These are phyloP conservation scores for zebrafish (Danio rerio) DNA, from an alignment of 2,113 vertebrate genomes.

Conservation along the genomic window DNA sequence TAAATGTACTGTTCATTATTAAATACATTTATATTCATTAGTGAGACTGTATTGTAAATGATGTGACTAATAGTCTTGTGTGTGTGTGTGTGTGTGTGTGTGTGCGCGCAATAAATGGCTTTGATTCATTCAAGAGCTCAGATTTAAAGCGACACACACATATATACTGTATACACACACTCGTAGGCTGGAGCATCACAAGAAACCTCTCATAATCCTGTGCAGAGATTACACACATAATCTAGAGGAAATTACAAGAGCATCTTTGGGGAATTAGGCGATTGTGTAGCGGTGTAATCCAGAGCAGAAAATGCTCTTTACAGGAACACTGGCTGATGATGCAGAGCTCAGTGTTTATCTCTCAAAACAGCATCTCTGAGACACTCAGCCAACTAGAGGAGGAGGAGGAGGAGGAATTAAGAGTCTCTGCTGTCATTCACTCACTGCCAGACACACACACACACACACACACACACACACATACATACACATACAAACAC, in stretches of 20 bases:
- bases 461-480: too few species aligned
- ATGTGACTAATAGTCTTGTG: too few species aligned
- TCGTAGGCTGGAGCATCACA: neutral
- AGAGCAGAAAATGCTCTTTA: slow-evolving; percentile 57
- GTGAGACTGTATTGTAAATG: too few species aligned
- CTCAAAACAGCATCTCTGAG: slow-evolving; percentile 11
- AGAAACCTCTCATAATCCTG: slow-evolving; percentile 27
- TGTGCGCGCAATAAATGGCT: too few species aligned
- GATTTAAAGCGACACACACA: neutral
- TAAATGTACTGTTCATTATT: too few species aligned
- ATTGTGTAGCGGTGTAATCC: slow-evolving; percentile 65
- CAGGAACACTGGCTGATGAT: neutral
- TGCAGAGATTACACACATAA: slow-evolving; percentile 62
- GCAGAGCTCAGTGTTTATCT: neutral
- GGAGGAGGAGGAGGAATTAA: slow-evolving; percentile 9
- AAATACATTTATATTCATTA: too few species aligned
- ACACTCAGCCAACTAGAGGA: neutral
- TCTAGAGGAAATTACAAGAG: slow-evolving; percentile 57
- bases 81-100: neutral
- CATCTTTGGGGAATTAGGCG: slow-evolving; percentile 57
- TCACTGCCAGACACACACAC: too few species aligned
- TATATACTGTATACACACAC: neutral
- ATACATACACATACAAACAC: too few species aligned
- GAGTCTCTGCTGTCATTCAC: neutral
- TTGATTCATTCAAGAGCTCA: neutral